Evolutionary conservation across 2,797 vertebrate genomes (phyloP).

Genomic region (Parambassis ranga): DNA sequence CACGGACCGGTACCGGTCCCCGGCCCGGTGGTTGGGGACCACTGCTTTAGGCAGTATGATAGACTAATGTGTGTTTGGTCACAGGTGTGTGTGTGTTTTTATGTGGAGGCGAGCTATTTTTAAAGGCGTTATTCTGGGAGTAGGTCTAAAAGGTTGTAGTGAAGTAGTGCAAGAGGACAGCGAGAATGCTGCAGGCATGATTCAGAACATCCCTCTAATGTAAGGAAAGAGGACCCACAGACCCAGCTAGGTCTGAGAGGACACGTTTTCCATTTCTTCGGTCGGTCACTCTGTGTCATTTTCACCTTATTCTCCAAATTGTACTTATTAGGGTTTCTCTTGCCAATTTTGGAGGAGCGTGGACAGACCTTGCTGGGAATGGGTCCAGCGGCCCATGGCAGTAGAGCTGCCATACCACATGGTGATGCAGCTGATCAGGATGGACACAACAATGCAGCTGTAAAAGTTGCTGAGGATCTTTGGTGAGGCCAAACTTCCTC

Average conservation of each 20-base stretch:
- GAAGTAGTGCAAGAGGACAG: constrained; percentile 36
- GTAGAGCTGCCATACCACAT: too few relatives aligned
- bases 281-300: not conserved
- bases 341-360: too few relatives aligned
- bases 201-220: constrained; percentile 11
- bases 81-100: not conserved
- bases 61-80: not conserved
- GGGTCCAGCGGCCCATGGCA: too few relatives aligned
- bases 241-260: constrained; percentile 11
- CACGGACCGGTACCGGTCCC: too few relatives aligned
- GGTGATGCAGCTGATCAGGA: too few relatives aligned
- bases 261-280: not conserved
- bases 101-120: constrained; percentile 11
- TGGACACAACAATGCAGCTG: too few relatives aligned
- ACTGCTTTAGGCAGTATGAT: not conserved
- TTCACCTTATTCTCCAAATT: not conserved
- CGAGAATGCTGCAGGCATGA: not conserved
- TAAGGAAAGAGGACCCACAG: constrained; percentile 7
- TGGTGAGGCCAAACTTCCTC: too few relatives aligned
- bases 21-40: too few relatives aligned
- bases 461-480: too few relatives aligned
- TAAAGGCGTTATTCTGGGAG: constrained; percentile 30
- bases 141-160: constrained; percentile 22
- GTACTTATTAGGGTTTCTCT: not conserved
- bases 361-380: too few relatives aligned